Percentiles rank a stretch among this genome's conserved stretches.
These are phyloP conservation scores for Sebastes taczanowskii DNA, from an alignment of 2,797 vertebrate genomes.

Conservation along the genomic window DNA sequence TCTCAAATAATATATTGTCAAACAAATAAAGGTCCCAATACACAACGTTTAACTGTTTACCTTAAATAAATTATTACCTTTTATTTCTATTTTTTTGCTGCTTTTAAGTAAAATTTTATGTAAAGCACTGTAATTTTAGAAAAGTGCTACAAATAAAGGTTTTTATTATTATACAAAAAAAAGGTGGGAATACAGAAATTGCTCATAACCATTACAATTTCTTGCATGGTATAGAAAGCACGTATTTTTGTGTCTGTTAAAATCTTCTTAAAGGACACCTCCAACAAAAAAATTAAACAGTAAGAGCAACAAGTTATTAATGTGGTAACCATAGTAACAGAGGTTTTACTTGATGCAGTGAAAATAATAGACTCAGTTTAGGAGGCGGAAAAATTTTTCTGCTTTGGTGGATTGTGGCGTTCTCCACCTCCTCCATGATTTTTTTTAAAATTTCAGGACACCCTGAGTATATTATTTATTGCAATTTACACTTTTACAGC, in stretches of 20 bases:
- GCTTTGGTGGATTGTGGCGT: background rate
- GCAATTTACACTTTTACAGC: background rate
- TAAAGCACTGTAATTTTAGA: background rate
- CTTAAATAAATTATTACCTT: too few relatives aligned
- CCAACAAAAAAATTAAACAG: background rate
- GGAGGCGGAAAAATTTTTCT: background rate
- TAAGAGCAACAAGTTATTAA: background rate
- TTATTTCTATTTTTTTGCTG: background rate
- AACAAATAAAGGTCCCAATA: background rate
- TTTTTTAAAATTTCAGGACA: background rate
- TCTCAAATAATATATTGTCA: background rate
- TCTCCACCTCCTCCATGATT: background rate
- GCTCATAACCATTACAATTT: background rate
- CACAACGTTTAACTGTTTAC: too few relatives aligned
- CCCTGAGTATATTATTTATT: background rate
- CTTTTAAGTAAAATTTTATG: background rate
- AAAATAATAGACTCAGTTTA: background rate
- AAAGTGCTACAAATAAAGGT: background rate
- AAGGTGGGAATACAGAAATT: background rate
- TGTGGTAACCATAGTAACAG: slow-evolving; percentile 1
- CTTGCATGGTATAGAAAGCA: background rate
- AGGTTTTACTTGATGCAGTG: background rate
- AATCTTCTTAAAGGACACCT: background rate
- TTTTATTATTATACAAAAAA: background rate
- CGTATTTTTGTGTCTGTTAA: background rate